These are phyloP conservation scores for Arrhamphus sclerolepis DNA, from an alignment of 2,797 vertebrate species.

Conservation along the genomic window DNA sequence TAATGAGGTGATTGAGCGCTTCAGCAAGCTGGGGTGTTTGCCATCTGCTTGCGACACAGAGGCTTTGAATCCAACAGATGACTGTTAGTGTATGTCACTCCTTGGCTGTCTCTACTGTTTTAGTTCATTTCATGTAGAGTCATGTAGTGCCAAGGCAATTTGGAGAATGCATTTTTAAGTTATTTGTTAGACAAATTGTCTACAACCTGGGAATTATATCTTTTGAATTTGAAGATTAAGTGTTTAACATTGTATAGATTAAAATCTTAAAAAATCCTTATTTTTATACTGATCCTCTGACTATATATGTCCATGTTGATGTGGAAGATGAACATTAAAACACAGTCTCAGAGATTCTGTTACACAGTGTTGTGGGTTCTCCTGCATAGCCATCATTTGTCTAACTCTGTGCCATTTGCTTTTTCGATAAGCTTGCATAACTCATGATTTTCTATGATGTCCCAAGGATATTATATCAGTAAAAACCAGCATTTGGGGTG, in stretches of 20 bases:
- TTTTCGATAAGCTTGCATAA: constrained; percentile 10
- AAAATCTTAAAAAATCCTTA: neutral
- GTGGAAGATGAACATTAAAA: constrained; percentile 16
- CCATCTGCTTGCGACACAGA: constrained; percentile 61
- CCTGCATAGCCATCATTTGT: constrained; percentile 22
- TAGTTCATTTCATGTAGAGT: neutral
- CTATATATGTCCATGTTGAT: constrained; percentile 8
- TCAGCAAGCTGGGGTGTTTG: constrained; percentile 43
- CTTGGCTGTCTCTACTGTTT: constrained; percentile 15
- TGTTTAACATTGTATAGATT: neutral
- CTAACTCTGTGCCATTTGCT: constrained; percentile 21
- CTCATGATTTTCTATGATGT: constrained; percentile 27
- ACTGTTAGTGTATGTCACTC: constrained; percentile 34
- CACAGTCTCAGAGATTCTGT: neutral
- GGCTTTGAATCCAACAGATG: constrained; percentile 54
- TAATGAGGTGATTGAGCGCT: constrained; percentile 71
- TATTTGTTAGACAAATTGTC: constrained; percentile 2
- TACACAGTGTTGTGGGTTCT: constrained; percentile 6
- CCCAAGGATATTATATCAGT: constrained; percentile 32
- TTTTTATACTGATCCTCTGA: neutral
- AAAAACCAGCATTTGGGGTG: constrained; percentile 27
- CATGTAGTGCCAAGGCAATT: neutral
- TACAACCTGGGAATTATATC: neutral
- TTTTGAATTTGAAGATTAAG: constrained; percentile 5
- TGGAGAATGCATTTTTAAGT: neutral